Evolutionary conservation across 2,888 invertebrate species (phyloP).

Genomic region (Theretra japonica): DNA sequence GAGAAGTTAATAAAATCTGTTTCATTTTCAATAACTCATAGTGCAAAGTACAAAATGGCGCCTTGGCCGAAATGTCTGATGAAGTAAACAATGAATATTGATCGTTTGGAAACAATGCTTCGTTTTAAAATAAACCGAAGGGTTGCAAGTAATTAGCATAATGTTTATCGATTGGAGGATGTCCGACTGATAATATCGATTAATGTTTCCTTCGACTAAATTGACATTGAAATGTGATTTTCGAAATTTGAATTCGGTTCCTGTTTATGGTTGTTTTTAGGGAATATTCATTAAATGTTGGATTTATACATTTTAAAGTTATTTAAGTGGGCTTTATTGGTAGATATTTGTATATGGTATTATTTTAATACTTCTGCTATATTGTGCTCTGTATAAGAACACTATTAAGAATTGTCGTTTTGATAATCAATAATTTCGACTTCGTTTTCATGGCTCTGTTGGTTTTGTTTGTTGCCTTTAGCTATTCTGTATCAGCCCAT

Average conservation of each 20-base stretch:
- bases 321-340: too few relatives aligned
- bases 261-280: background rate
- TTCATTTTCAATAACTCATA: background rate
- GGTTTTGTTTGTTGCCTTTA: too few relatives aligned
- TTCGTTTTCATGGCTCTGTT: too few relatives aligned
- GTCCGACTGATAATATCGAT: conserved; percentile 45
- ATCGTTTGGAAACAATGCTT: conserved; percentile 50
- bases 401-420: too few relatives aligned
- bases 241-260: background rate
- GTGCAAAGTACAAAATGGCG: conserved; percentile 9
- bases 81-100: conserved; percentile 53
- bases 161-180: conserved; percentile 44
- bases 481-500: too few relatives aligned
- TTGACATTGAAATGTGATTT: background rate
- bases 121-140: conserved; percentile 48
- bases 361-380: too few relatives aligned
- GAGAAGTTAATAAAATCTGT: too few relatives aligned
- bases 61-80: conserved; percentile 31
- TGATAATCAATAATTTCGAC: too few relatives aligned
- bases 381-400: too few relatives aligned
- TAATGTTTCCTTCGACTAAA: background rate
- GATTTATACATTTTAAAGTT: too few relatives aligned
- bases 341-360: too few relatives aligned
- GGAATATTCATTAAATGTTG: too few relatives aligned
- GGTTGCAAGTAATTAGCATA: conserved; percentile 50